Base-by-base conservation (phyloP, 2,113 vertebrate species). In the Aegotheles bennettii region DNA sequence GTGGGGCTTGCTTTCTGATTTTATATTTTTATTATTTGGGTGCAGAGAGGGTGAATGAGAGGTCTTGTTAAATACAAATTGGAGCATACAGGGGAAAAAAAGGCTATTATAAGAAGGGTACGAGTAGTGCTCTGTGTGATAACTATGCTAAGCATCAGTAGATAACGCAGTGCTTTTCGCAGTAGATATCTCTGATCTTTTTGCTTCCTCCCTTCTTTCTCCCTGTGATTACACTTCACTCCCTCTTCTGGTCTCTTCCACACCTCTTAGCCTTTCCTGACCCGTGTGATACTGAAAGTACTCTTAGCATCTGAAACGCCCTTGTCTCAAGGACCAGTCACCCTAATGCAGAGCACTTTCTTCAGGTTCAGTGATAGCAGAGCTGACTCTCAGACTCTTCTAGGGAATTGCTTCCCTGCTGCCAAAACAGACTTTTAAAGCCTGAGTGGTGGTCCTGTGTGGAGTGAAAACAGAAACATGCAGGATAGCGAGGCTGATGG, bases 131-230 rank as follows among this genome's bases (percentile, higher is more conserved):
- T 70, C 45, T 79, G 48, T 84, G 82, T 82, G 68, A 86, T 73
- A 93, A 57, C 57, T 82, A 8, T 74, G 65, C 84, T 96, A 93
- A 95, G 68, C 90, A 90, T 75, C 77, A 25, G 84, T 88, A 79
- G 59, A 75, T 85, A 93, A 94, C 40, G 3, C 26, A 64, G 77
- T 1, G 2, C 77, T 93, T 71, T 56, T 51, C 79, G 14, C 54
- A 40, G 73, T 63, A 33, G 23, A 48, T 82, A 26, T 42, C 53
- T 67, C 43, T 76, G 35, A 90, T 80, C 45, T 86, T 88, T 57
- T 65, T 47, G 54, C 47, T 78, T 71, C 64, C 25, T 25, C 7
- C 1, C 13, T 11, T 4, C 11, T 40, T 86, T 77, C 60, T 91
- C 65, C 51, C 14, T 48, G 29, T 61, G 67, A 93, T 88, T 93